These are phyloP conservation scores for Heliothis subflexa DNA, from an alignment of 1,140 invertebrate species.

Conservation along the genomic window DNA sequence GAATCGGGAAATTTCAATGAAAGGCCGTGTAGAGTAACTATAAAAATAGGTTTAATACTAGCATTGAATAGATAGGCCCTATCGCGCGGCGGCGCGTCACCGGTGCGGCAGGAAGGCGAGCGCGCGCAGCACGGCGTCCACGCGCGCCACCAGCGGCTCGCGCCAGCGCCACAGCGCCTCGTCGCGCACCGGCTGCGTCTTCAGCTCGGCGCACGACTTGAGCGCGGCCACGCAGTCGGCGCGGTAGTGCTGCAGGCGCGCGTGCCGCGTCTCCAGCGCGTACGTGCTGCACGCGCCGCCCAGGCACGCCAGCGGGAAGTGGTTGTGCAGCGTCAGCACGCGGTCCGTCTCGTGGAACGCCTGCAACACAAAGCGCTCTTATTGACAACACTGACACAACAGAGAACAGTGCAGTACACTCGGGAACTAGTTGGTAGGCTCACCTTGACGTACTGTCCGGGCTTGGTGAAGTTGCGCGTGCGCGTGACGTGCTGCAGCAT, in stretches of 20 bases:
- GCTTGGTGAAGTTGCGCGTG: conserved; percentile 96
- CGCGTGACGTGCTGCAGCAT: conserved; percentile 97
- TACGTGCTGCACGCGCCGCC: conserved; percentile 95
- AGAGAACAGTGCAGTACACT: neutral
- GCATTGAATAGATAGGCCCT: conserved; percentile 53
- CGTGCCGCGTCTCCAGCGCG: conserved; percentile 93
- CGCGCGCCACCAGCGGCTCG: conserved; percentile 90
- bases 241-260: conserved; percentile 97
- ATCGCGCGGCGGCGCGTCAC: conserved; percentile 56
- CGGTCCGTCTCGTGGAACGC: conserved; percentile 97
- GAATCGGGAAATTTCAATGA: neutral
- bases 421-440: neutral
- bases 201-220: conserved; percentile 94
- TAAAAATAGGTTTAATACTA: conserved; percentile 77
- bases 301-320: conserved; percentile 96
- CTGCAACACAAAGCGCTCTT: conserved; percentile 2
- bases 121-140: conserved; percentile 89
- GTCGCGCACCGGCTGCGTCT: conserved; percentile 93
- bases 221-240: conserved; percentile 96
- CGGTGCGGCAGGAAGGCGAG: conserved; percentile 90
- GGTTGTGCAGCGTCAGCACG: conserved; percentile 96
- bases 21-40: conserved; percentile 52
- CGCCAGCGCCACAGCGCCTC: conserved; percentile 96
- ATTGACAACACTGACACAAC: neutral
- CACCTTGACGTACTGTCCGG: conserved; percentile 95